Evolutionary conservation across 2,113 vertebrate species (phyloP), one percentile per base, ranked within the genome.

Genomic region (Oxyruncus cristatus): DNA sequence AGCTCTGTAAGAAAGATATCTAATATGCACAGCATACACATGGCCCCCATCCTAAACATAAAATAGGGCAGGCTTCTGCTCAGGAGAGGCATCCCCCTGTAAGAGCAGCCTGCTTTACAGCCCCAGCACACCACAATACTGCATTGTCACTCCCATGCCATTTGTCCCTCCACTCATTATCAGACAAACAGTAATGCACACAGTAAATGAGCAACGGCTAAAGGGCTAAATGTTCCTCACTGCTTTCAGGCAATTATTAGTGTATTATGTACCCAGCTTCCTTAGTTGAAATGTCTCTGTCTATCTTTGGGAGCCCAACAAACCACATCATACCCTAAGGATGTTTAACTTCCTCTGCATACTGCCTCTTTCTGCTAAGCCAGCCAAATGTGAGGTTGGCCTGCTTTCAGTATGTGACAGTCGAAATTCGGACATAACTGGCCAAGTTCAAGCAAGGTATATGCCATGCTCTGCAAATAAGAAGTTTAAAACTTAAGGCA

Each of bases 381-480:
- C 76, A 78, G 61, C 9, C 82, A 88, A 92, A 88, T 6, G 32
- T 35, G 27, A 83, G 28, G 35, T 32, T 81, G 53, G 75, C 68
- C 89, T 92, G 87, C 66, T 95, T 97, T 96, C 86, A 97, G 78
- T 95, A 95, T 0, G 4, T 93, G 72, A 76, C 39, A 88, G 91
- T 88, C 89, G 87, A 63, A 44, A 95, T 92, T 95, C 14, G 14
- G 81, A 96, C 24, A 32, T 52, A 93, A 89, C 71, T 88, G 86
- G 93, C 95, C 91, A 97, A 86, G 93, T 97, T 97, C 88, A 98
- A 97, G 84, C 24, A 42, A 97, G 59, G 89, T 93, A 92, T 73
- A 88, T 53, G 85, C 59, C 72, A 73, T 3, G 5, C 39, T 90
- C 33, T 58, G 16, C 76, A 86, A 91, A 96, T 63, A 83, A 93